A percentile compares a stretch with the other conserved stretches of the same genome.
Evolutionary conservation across 2,888 invertebrate genomes (phyloP).

Genomic region (Lissonota sp.): DNA sequence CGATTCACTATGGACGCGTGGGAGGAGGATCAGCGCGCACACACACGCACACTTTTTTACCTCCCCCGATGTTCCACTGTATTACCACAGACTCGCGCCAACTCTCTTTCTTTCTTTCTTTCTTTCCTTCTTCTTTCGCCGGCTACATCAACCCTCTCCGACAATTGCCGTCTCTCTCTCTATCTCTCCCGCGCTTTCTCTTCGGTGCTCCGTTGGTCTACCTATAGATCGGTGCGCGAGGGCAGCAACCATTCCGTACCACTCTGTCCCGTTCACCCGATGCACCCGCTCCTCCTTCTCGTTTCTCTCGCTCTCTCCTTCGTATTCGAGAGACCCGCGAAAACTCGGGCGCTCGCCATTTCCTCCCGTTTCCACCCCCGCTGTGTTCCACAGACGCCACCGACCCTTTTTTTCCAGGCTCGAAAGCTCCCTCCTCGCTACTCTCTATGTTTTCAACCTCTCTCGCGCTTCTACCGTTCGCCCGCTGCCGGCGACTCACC

Average conservation of each 20-base stretch:
- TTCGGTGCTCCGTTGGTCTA: slow-evolving; percentile 37
- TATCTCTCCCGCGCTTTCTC: slow-evolving; percentile 40
- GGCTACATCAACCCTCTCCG: slow-evolving; percentile 35
- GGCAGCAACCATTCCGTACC: slow-evolving; percentile 75
- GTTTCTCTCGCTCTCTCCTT: slow-evolving; percentile 10
- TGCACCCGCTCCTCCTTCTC: slow-evolving; percentile 56
- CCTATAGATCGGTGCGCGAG: slow-evolving; percentile 41
- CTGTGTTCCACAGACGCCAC: slow-evolving; percentile 48
- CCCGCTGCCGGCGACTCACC: slow-evolving; percentile 43
- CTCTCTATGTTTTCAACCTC: slow-evolving; percentile 7
- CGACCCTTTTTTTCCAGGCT: slow-evolving; percentile 54
- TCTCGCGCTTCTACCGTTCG: slow-evolving; percentile 41
- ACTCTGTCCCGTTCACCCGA: slow-evolving; percentile 69
- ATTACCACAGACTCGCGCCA: slow-evolving; percentile 41
- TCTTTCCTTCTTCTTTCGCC: slow-evolving; percentile 54
- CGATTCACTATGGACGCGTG: neutral
- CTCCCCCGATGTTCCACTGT: slow-evolving; percentile 34
- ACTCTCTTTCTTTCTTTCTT: slow-evolving; percentile 54
- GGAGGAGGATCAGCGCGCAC: neutral
- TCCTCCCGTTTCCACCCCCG: slow-evolving; percentile 33
- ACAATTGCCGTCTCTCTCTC: neutral
- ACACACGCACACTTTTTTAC: slow-evolving; percentile 23
- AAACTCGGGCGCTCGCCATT: slow-evolving; percentile 57
- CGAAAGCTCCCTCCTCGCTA: slow-evolving; percentile 38
- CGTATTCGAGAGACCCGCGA: slow-evolving; percentile 70